phyloP scores from a whole-genome alignment of 2,888 invertebrate species.

The Pimpla rufipes region DNA sequence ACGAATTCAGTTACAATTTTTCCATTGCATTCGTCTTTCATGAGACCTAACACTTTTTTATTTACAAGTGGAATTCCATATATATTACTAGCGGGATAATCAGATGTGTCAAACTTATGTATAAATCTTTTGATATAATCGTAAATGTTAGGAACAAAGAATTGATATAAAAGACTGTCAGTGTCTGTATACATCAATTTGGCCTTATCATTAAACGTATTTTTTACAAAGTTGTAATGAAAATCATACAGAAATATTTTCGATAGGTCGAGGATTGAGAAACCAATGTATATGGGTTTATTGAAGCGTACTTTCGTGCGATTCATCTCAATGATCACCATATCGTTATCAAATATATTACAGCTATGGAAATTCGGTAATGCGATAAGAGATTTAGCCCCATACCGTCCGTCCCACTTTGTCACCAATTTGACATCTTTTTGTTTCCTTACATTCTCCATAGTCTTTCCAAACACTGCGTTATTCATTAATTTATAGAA shows the following conservation, averaged over 20 bases:
- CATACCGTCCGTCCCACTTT: constrained; percentile 74
- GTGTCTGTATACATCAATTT: constrained; percentile 77
- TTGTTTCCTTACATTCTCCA: constrained; percentile 83
- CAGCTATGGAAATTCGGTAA: constrained; percentile 76
- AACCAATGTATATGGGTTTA: constrained; percentile 60
- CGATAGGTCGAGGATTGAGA: constrained; percentile 16
- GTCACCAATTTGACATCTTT: constrained; percentile 77
- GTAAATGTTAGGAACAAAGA: constrained; percentile 81
- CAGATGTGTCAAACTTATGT: constrained; percentile 78
- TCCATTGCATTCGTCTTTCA: constrained; percentile 76
- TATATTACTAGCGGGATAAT: constrained; percentile 68
- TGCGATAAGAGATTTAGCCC: constrained; percentile 76
- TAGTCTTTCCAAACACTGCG: constrained; percentile 65
- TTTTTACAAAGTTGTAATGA: constrained; percentile 57
- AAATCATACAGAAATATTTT: constrained; percentile 63
- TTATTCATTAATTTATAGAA: constrained; percentile 70
- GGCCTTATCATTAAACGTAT: constrained; percentile 36
- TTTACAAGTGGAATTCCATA: constrained; percentile 73
- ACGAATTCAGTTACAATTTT: constrained; percentile 51
- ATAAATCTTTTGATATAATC: constrained; percentile 70
- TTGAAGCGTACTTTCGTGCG: constrained; percentile 44
- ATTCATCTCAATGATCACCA: constrained; percentile 76
- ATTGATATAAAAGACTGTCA: constrained; percentile 76
- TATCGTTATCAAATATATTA: constrained; percentile 77
- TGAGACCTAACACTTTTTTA: constrained; percentile 76